Percentiles rank a stretch among this genome's conserved stretches.
These are phyloP conservation scores for Drosophila putrida DNA, from an alignment of 2,888 invertebrate species.

Conservation along the genomic window DNA sequence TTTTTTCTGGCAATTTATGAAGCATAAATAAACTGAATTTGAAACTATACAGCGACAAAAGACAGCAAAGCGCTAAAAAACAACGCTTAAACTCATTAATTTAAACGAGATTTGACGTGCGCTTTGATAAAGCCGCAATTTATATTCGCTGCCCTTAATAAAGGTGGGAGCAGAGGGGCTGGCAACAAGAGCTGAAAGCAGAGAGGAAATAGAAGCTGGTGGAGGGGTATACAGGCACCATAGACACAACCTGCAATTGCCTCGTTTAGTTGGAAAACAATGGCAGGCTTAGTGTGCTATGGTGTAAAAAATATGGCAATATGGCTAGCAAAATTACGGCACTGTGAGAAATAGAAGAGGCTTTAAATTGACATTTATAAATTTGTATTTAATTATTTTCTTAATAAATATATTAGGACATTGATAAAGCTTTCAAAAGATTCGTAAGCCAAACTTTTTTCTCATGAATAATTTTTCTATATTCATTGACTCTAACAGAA, in stretches of 20 bases:
- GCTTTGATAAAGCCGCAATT: slow-evolving; percentile 83
- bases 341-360: slow-evolving; percentile 48
- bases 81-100: slow-evolving; percentile 84
- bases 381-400: no score
- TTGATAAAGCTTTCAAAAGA: no score
- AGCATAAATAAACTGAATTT: slow-evolving; percentile 75
- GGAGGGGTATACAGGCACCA: slow-evolving; percentile 10
- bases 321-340: slow-evolving; percentile 60
- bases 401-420: no score
- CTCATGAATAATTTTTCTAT: no score
- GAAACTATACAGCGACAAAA: slow-evolving; percentile 58
- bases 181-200: slow-evolving; percentile 18
- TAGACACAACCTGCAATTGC: slow-evolving; percentile 67
- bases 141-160: slow-evolving; percentile 77
- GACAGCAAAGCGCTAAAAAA: slow-evolving; percentile 50
- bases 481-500: no score
- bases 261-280: slow-evolving; percentile 74
- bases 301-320: slow-evolving; percentile 61
- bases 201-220: slow-evolving; percentile 1
- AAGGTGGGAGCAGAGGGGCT: slow-evolving; percentile 15
- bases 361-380: background rate
- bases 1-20: slow-evolving; percentile 75
- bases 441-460: no score
- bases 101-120: slow-evolving; percentile 85
- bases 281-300: slow-evolving; percentile 60